Conservation (phyloP, 2,888 invertebrate genomes). For the Scotopteryx bipunctaria region DNA sequence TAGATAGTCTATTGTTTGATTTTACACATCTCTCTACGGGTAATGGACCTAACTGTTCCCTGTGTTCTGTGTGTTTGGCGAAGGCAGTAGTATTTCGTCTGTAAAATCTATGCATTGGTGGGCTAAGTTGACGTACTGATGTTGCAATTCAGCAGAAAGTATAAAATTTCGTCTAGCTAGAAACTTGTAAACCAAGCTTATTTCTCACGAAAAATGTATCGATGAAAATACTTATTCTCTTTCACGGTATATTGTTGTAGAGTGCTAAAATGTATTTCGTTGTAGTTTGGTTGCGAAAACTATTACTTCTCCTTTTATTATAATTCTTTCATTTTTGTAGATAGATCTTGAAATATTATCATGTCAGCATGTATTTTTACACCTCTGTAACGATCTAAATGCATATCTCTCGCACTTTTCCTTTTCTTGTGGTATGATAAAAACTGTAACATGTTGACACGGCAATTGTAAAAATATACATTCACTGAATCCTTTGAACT, state of each 20-base stretch:
- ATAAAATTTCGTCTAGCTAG: background rate
- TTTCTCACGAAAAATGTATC: background rate
- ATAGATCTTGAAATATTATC: background rate
- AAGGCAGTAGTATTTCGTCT: too few species aligned
- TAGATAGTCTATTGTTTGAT: background rate
- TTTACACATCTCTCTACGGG: background rate
- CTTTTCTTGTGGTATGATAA: constrained; percentile 1
- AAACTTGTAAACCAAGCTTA: too few species aligned
- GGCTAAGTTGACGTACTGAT: background rate
- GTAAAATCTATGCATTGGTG: too few species aligned
- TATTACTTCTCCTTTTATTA: background rate
- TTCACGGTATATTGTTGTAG: constrained; percentile 1
- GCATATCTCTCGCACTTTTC: constrained; percentile 7
- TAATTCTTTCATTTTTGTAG: background rate
- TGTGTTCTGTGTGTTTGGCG: constrained; percentile 2
- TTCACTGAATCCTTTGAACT: constrained; percentile 13
- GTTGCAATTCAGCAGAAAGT: background rate
- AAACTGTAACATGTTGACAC: constrained; percentile 16
- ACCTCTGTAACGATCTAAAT: background rate
- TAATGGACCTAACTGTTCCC: background rate
- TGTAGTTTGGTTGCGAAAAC: constrained; percentile 4
- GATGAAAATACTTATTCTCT: background rate
- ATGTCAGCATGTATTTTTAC: constrained; percentile 8
- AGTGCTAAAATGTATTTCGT: constrained; percentile 4
- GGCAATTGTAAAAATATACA: constrained; percentile 1